A percentile compares a stretch with the other conserved stretches of the same genome.
phyloP scores from a whole-genome alignment of 2,113 vertebrate genomes.

The Siniperca knerii region DNA sequence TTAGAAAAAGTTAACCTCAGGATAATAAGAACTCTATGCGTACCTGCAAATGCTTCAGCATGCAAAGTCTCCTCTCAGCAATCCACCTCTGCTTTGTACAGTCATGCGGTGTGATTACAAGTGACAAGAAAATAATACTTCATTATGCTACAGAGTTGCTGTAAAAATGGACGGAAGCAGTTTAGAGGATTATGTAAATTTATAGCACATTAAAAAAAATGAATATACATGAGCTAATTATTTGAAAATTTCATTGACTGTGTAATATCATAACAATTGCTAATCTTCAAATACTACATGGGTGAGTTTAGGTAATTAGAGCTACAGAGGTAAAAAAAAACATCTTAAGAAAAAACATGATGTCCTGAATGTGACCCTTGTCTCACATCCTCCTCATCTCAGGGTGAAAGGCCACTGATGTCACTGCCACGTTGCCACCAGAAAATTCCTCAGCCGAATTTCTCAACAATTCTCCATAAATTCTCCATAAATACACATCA shows the following conservation, averaged over 20 bases:
- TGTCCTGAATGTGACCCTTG: neutral
- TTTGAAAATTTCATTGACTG: neutral
- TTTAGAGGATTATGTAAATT: neutral
- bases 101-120: neutral
- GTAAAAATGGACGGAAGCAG: neutral
- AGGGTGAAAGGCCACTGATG: neutral
- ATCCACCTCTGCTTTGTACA: constrained; percentile 3
- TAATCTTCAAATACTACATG: neutral
- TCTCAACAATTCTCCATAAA: constrained; percentile 11
- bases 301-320: neutral
- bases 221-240: neutral
- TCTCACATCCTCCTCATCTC: neutral
- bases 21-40: neutral
- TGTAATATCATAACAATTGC: neutral
- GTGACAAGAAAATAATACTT: neutral
- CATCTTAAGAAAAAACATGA: neutral
- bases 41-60: constrained; percentile 11
- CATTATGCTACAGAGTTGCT: neutral
- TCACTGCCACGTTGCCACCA: neutral
- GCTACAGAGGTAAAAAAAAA: neutral
- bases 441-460: constrained; percentile 13
- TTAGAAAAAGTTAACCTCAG: constrained; percentile 29
- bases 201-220: neutral
- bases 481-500: constrained; percentile 26
- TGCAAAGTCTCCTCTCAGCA: constrained; percentile 15